Conservation (phyloP, 2,888 invertebrate genomes). For the Desoria tigrina region DNA sequence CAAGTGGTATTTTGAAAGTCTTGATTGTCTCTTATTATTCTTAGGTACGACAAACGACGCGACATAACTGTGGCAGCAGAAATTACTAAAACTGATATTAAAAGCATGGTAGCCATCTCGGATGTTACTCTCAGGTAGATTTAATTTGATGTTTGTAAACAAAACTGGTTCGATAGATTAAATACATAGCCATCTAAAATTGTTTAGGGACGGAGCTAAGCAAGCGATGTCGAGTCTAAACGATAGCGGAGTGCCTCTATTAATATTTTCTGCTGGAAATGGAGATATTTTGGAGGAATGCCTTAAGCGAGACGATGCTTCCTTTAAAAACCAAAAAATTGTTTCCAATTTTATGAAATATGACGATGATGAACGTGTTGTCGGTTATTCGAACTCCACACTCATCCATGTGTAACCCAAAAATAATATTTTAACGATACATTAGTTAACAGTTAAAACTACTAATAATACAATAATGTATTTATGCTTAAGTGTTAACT, state of each 20-base stretch:
- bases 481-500: too few relatives aligned
- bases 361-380: slow-evolving; percentile 61
- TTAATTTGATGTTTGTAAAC: too few relatives aligned
- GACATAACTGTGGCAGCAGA: slow-evolving; percentile 31
- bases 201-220: slow-evolving; percentile 72
- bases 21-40: background rate
- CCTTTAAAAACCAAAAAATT: slow-evolving; percentile 71
- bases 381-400: slow-evolving; percentile 63
- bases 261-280: slow-evolving; percentile 94
- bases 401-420: slow-evolving; percentile 78
- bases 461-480: too few relatives aligned
- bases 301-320: slow-evolving; percentile 68
- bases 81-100: slow-evolving; percentile 37
- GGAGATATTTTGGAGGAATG: slow-evolving; percentile 84
- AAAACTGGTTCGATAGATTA: too few relatives aligned
- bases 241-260: slow-evolving; percentile 72
- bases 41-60: slow-evolving; percentile 39
- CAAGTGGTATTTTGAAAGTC: too few relatives aligned
- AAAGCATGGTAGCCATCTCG: slow-evolving; percentile 40
- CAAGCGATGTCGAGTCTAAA: slow-evolving; percentile 68
- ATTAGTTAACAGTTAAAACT: too few relatives aligned
- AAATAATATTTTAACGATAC: too few relatives aligned
- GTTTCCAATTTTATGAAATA: slow-evolving; percentile 85
- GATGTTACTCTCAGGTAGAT: slow-evolving; percentile 45
- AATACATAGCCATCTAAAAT: slow-evolving; percentile 14